Base-by-base conservation (phyloP, 1,140 invertebrate species). In the Tribolium castaneum region DNA sequence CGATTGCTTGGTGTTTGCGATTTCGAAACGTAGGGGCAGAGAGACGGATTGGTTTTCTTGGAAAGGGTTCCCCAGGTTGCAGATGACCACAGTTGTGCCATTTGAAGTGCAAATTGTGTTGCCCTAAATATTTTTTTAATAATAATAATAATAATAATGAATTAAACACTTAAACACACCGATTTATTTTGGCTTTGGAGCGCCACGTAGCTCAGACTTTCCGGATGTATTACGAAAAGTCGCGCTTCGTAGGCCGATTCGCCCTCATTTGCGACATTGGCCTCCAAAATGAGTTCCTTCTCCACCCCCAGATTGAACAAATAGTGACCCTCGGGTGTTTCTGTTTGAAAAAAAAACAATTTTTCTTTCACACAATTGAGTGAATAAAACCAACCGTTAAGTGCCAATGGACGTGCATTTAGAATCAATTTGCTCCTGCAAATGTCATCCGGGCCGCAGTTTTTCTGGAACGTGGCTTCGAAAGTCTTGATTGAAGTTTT, bases 211-310 rank as follows among this genome's bases (percentile, higher is more conserved):
- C 91, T 93, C 5, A 99, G 88, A 70, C 90, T 92, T 39, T 90
- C 86, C 14, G 96, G 94, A 86, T 97, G 94, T 16, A 88, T 87
- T 1, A 99, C 90, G 84, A 94, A 95, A 0, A 99, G 84, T 81
- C 93, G 92, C 0, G 96, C 92, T 85, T 98, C 95, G 84, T 99
- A 98, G 0, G 97, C 97, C 0, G 97, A 94, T 85, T 99, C 97
- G 1, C 92, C 92, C 14, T 89, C 83, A 85, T 99, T 99, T 22
- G 88, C 88, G 1, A 97, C 90, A 19, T 90, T 92, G 7, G 97
- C 89, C 35, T 93, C 91, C 0, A 99, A 87, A 35, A 92, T 89
- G 4, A 98, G 89, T 86, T 95, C 93, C 72, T 94, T 91, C 52
- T 92, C 89, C 82, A 94, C 90, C 3, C 95, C 96, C 77, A 97